Percentiles rank a stretch among this genome's conserved stretches.
These are phyloP conservation scores for Sphyrna mokarran DNA, from an alignment of 2,113 vertebrate species.

Conservation along the genomic window DNA sequence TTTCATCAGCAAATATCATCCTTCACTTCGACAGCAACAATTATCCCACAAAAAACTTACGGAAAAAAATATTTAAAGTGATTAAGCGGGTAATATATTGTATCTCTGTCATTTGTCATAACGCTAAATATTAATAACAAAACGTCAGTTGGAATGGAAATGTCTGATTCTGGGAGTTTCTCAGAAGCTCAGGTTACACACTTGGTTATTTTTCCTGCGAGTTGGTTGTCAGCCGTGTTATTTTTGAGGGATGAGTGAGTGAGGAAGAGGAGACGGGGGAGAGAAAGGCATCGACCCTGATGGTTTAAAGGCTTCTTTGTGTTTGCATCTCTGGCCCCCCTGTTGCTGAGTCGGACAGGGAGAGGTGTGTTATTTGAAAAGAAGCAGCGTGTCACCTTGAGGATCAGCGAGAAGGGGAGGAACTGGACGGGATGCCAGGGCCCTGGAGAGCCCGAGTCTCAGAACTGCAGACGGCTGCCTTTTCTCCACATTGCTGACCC, in stretches of 20 bases:
- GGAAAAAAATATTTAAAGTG: neutral
- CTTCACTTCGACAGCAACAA: constrained; percentile 7
- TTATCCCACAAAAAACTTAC: constrained; percentile 1
- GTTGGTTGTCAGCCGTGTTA: neutral
- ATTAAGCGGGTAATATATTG: constrained; percentile 4
- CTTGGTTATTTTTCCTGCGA: neutral
- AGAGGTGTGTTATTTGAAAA: neutral
- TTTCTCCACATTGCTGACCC: neutral
- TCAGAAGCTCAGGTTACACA: neutral
- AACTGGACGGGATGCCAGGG: neutral
- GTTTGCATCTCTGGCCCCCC: neutral
- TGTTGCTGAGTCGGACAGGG: neutral
- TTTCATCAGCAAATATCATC: neutral
- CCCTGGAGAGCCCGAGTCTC: neutral
- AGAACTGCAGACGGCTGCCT: neutral
- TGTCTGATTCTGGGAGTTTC: neutral
- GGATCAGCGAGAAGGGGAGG: neutral
- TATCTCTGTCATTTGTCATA: constrained; percentile 13
- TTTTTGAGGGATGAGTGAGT: constrained; percentile 10
- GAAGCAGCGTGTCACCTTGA: neutral
- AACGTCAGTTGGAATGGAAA: neutral
- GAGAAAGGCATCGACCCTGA: neutral
- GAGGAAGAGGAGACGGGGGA: neutral
- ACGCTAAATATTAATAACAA: constrained; percentile 5
- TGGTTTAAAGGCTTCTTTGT: neutral